Evolutionary conservation across 2,113 vertebrate genomes (phyloP).

Genomic region (Neofelis nebulosa): DNA sequence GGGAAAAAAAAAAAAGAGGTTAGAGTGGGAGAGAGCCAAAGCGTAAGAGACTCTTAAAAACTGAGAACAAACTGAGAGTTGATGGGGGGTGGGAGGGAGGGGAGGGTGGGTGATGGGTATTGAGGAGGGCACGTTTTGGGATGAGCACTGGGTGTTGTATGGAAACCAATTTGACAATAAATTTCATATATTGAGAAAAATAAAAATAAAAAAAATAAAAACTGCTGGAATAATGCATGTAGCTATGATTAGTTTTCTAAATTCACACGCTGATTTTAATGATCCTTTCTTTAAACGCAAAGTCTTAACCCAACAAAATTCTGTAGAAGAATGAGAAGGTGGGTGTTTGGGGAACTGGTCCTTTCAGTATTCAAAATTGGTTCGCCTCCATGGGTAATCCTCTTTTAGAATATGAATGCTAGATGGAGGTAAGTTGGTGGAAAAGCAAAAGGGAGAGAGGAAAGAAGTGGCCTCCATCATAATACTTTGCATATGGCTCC

Average conservation of each 20-base stretch:
- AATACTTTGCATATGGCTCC: neutral
- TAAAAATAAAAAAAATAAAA: neutral
- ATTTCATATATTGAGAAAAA: no score
- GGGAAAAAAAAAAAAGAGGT: no score
- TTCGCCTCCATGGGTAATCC: neutral
- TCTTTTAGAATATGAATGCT: neutral
- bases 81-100: no score
- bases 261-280: neutral
- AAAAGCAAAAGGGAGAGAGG: neutral
- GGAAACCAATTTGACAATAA: no score
- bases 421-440: neutral
- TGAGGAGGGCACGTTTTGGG: no score
- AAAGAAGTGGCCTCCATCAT: neutral
- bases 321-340: neutral
- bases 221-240: neutral
- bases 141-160: no score
- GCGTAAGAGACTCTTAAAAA: no score
- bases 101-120: no score
- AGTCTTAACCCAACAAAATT: neutral
- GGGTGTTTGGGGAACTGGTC: neutral
- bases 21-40: no score
- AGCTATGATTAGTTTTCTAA: neutral
- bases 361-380: neutral
- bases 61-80: no score
- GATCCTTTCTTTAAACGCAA: neutral